Evolutionary conservation across 2,113 vertebrate genomes (phyloP), one percentile per base, ranked within the genome.

Genomic region (Paralichthys olivaceus): DNA sequence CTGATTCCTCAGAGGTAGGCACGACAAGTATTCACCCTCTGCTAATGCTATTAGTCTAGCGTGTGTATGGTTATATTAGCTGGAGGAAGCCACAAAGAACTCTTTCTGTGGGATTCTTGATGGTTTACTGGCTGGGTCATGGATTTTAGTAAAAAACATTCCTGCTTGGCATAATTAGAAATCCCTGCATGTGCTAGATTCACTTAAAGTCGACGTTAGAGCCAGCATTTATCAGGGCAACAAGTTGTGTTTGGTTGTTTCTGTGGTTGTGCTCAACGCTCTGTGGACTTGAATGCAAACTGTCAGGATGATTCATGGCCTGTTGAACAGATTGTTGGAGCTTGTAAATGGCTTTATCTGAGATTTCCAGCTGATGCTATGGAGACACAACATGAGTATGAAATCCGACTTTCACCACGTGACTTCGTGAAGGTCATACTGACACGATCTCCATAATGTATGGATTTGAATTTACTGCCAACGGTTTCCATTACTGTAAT

Each of bases 1-100:
- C 93, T 71, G 96, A 92, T 61, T 83, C 95, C 69, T 91, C 93
- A 75, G 97, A 98, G 95, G 97, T 97, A 84, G 47, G 83, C 53
- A 58, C 0, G 32, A 14, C 23, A 61, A 67, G 20, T 58, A 47
- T 75, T 29, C 47, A 69, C 17, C 61, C 69, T 25, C 60, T 22
- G 53, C 34, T 79, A 81, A 76, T 72, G 64, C 75, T 75, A 51
- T 78, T 80, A 74, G 34, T 0, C 55, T 26, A 58, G 71, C 56
- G 17, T 79, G 79, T 73, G 25, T 29, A 29, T 7, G 69, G 29
- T n/a, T 22, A 15, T 22, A 55, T 82, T 71, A 51, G 15, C 56
- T 55, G 29, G 29, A 29, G n/a, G 63, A 28, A 61, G 68, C 47
- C 63, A 81, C 82, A 85, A 75, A 77, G 76, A 63, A 25, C 13